Conservation (phyloP, 2,797 vertebrate genomes). For the Paratrypauchen microcephalus region DNA sequence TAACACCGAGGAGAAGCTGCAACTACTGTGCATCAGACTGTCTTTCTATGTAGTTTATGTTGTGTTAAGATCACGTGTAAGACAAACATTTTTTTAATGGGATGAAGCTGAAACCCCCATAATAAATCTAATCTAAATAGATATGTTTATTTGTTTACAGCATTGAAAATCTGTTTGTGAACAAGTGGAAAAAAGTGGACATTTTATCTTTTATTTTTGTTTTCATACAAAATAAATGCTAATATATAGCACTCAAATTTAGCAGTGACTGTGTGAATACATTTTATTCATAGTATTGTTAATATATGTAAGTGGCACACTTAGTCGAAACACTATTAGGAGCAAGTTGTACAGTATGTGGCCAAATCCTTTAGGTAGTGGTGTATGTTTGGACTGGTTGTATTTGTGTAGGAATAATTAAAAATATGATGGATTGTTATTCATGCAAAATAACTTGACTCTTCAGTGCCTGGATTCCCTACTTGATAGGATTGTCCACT, state of each 20-base stretch:
- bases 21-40: constrained; percentile 33
- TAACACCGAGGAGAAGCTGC: constrained; percentile 22
- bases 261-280: constrained; percentile 3
- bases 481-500: not conserved
- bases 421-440: not conserved
- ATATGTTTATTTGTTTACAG: not conserved
- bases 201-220: not conserved
- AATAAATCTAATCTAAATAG: constrained; percentile 5
- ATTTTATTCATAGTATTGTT: constrained; percentile 15
- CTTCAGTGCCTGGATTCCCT: constrained; percentile 32
- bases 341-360: not conserved
- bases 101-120: constrained; percentile 18
- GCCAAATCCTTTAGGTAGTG: constrained; percentile 1
- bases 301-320: constrained; percentile 15
- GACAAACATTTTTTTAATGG: constrained; percentile 32
- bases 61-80: constrained; percentile 34
- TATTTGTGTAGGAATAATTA: constrained; percentile 6
- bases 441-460: constrained; percentile 2
- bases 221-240: constrained; percentile 15
- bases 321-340: constrained; percentile 6
- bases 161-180: not conserved
- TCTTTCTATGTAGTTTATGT: constrained; percentile 12
- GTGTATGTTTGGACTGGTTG: constrained; percentile 6
- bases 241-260: constrained; percentile 18
- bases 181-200: not conserved